Base-by-base conservation (phyloP, 2,888 invertebrate genomes). In the Thalpophila matura region DNA sequence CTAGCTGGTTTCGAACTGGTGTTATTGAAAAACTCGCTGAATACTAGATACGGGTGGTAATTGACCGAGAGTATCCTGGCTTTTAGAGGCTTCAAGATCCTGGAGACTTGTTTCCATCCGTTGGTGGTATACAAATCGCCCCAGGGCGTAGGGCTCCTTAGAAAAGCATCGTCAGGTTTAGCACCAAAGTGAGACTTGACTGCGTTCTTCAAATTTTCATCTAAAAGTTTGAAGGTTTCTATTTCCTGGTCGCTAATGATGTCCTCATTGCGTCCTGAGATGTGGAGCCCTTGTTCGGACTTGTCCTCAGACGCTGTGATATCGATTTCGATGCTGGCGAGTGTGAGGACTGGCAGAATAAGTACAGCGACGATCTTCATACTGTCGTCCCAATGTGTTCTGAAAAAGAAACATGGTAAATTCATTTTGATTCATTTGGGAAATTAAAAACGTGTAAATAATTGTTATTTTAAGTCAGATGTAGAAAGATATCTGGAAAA, bases 111-210 rank as follows among this genome's bases (percentile, higher is more conserved):
- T 2, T 74, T 43, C 89, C 88, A 90, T 18, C 72, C 64, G 55
- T 84, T 81, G 0, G 73, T 76, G 16, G 59, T 51, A 74, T 85
- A 89, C 0, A 90, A 59, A 50, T 90, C 90, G 0, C 85, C 86
- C 86, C 86, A 90, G 0, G 87, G 87, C 0, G 90, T 90, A 0
- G 89, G 90, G 56, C 86, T 85, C 3, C 62, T 79, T 1, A 78
- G 4, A 3, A 50, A 75, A 0, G 62, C 64, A 5, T 75, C 64
- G 10, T 60, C 42, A 10, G 89, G 89, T 2, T 62, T 60, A 0
- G 24, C 35, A 0, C 88, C 89, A 33, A 82, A 82, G 61, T 84
- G 78, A 0, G 47, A 22, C 0, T 63, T 29, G 0, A 83, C 75
- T 0, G 81, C 80, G 6, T 69, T 56, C 63, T 85, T 89, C 2